A percentile compares a stretch with the other conserved stretches of the same genome.
Evolutionary conservation across 1,140 invertebrate genomes (phyloP).

Genomic region (Uloborus diversus): DNA sequence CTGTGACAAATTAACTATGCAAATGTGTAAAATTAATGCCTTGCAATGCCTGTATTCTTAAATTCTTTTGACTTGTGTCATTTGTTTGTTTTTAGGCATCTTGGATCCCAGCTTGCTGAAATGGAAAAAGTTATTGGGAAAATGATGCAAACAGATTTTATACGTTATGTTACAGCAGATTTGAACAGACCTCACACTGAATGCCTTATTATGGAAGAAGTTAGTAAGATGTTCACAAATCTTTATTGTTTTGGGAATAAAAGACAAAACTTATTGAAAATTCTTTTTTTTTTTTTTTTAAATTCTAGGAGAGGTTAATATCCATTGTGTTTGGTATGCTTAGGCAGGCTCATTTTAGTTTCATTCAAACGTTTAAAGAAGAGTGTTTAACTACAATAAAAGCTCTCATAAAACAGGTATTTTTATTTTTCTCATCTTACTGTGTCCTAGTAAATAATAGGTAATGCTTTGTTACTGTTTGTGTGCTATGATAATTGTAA

Average conservation of each 20-base stretch:
- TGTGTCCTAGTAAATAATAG: neutral
- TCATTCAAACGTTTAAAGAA: constrained; percentile 87
- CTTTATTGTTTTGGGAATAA: no score
- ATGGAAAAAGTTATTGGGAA: constrained; percentile 96
- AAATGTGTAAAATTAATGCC: no score
- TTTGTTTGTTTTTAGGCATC: constrained; percentile 79
- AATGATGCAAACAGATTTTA: constrained; percentile 96
- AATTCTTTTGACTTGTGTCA: no score
- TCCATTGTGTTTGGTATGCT: constrained; percentile 90
- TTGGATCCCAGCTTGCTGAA: constrained; percentile 95
- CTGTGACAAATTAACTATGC: no score
- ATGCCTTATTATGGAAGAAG: constrained; percentile 65
- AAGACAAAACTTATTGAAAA: no score
- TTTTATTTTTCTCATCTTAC: neutral
- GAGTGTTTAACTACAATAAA: constrained; percentile 90
- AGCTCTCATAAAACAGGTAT: constrained; percentile 84
- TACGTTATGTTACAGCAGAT: constrained; percentile 88
- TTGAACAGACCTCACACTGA: constrained; percentile 82
- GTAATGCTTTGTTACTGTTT: no score
- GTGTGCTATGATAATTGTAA: no score
- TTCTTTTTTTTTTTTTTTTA: neutral
- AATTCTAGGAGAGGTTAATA: constrained; percentile 79
- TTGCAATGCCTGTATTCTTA: no score
- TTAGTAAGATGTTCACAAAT: no score
- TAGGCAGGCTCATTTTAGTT: constrained; percentile 83